Conservation (phyloP, 2,113 vertebrate genomes). For the Pogona vitticeps region DNA sequence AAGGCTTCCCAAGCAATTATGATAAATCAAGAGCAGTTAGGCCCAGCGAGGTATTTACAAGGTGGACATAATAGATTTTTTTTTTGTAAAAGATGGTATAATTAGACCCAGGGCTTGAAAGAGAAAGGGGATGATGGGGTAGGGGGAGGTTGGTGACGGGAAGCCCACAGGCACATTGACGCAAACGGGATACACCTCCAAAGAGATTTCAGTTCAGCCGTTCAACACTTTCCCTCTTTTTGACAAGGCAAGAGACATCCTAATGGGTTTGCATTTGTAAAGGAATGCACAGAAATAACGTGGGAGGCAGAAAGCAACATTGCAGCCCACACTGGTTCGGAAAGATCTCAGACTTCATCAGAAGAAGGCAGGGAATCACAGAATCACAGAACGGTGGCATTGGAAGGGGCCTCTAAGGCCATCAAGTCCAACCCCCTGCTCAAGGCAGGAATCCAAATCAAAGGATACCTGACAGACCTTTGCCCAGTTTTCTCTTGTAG, state of each 20-base stretch:
- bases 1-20: slow-evolving; percentile 10
- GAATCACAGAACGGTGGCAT: no score
- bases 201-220: neutral
- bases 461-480: no score
- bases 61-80: slow-evolving; percentile 44
- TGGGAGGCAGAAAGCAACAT: neutral
- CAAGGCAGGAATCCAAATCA: no score
- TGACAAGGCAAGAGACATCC: neutral
- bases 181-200: no score
- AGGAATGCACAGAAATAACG: neutral
- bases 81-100: slow-evolving; percentile 16
- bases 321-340: neutral
- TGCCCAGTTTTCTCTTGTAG: no score
- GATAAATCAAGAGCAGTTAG: slow-evolving; percentile 51
- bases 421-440: no score
- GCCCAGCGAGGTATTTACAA: slow-evolving; percentile 52
- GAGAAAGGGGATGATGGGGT: neutral
- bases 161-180: no score
- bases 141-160: neutral
- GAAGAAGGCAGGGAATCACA: no score
- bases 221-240: neutral
- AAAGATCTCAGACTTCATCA: neutral
- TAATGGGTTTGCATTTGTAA: neutral
- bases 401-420: no score
- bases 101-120: slow-evolving; percentile 20